Base-by-base conservation (phyloP, 2,797 vertebrate genomes). In the Schizopygopsis pylzovi region DNA sequence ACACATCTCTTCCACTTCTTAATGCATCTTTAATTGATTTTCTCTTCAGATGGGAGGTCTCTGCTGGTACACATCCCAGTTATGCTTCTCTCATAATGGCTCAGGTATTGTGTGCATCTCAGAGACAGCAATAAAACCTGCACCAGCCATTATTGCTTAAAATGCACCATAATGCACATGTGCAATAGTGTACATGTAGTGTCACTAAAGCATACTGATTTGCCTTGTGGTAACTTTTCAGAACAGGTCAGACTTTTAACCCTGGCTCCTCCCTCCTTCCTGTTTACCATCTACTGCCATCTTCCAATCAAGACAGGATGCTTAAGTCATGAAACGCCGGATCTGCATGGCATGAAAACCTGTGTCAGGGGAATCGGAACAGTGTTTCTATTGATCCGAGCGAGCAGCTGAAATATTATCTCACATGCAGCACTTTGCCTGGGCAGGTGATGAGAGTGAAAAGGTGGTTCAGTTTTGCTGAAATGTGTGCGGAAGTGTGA, bases 341-440 rank as follows among this genome's bases (percentile, higher is more conserved):
- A 93, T 91, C 87, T 90, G 86, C 15, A 82, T 63, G 84, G 87
- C 12, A 92, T 91, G 90, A 93, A 95, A 95, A 95, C 93, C 93
- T 93, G 90, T 95, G 95, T 95, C 94, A 96, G 93, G 93, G 93
- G 92, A 94, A 94, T 92, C 86, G 89, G 91, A 95, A 95, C 95
- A 95, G 85, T 90, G 91, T 93, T 91, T 93, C 90, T 93, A 95
- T 95, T 92, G 94, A 96, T 94, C 93, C 81, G 28, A 87, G 80
- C 20, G 7, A 82, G 65, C 22, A 76, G 85, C 63, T 93, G 94
- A 95, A 95, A 95, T 94, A 90, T 93, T 89, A 95, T 88, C 94
- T 91, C 83, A 81, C 49, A 88, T 75, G 79, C 49, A 88, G 78
- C 25, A 39, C 59, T 78, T 79, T 70, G 81, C 43, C 81, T 87